Evolutionary conservation across 2,888 invertebrate species (phyloP), one percentile per base, ranked within the genome.

Genomic region (Amaurobius ferox): DNA sequence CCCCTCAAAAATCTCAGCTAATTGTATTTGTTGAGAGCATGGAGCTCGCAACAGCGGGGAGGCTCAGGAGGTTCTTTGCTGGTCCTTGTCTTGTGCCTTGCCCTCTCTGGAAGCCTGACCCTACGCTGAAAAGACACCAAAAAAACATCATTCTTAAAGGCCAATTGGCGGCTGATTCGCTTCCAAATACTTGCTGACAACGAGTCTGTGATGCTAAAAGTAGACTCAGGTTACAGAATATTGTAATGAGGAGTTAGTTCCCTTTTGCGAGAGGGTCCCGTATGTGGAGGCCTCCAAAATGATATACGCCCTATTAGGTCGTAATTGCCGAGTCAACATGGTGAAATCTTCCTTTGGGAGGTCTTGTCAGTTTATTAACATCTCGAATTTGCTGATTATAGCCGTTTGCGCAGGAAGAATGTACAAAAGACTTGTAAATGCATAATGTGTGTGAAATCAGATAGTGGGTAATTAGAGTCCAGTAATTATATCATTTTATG

Each of bases 321-420:
- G n/a, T 44, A 44, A 44, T 44, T 44, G 44, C 44, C 16, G 44
- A 44, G 44, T 44, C 44, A 44, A 44, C 44, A 44, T 11, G 44
- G 44, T 16, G 44, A 44, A 44, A 44, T 44, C 44, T 44, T 44
- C 16, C 44, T 44, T 11, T 44, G 44, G 44, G 44, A 44, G 44
- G 44, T 44, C 44, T 44, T 44, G 44, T 44, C 44, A 44, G n/a
- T 44, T 44, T 44, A 44, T 44, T 44, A 44, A 44, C 44, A 44
- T 44, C 44, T 44, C 6, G 44, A 44, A 44, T 44, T 16, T 16
- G 2, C 44, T 44, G 44, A 44, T 44, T 44, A 44, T 44, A 44
- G 35, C 6, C 16, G 44, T 44, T 44, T 44, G 44, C 16, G 2
- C 9, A 44, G 16, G 16, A 44, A 9, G 44, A 44, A 44, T 44